Evolutionary conservation across 1,140 invertebrate species (phyloP).

Genomic region (Pachyrhynchus sulphureomaculatus): DNA sequence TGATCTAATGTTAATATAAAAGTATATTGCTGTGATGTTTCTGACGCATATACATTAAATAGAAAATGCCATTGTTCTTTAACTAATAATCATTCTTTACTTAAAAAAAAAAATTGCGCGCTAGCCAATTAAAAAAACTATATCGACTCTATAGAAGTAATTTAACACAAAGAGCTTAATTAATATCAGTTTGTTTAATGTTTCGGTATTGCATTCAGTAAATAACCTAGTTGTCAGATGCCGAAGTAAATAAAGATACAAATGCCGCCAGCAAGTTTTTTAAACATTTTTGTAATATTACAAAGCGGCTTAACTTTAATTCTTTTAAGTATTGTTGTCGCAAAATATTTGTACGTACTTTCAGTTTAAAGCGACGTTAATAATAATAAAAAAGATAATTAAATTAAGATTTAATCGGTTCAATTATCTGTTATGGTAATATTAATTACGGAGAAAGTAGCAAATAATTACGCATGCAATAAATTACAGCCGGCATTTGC

Average conservation of each 20-base stretch:
- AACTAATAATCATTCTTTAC: slow-evolving; percentile 15
- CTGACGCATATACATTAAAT: no score
- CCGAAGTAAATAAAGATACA: slow-evolving; percentile 30
- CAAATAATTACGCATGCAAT: slow-evolving; percentile 7
- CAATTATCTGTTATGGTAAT: slow-evolving; percentile 9
- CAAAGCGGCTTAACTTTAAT: slow-evolving; percentile 18
- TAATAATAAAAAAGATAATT: slow-evolving; percentile 10
- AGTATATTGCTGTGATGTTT: no score
- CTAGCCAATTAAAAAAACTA: slow-evolving; percentile 11
- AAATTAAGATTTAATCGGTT: slow-evolving; percentile 12
- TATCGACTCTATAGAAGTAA: slow-evolving; percentile 17
- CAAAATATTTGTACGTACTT: slow-evolving; percentile 4
- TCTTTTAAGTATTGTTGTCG: slow-evolving; percentile 10
- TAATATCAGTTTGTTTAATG: slow-evolving; percentile 29
- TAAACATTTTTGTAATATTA: slow-evolving; percentile 14
- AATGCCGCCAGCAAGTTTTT: slow-evolving; percentile 18
- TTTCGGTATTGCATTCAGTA: slow-evolving; percentile 27
- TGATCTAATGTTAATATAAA: no score
- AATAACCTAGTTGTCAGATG: slow-evolving; percentile 37
- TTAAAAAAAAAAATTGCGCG: not conserved
- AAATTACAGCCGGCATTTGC: slow-evolving; percentile 9
- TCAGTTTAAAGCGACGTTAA: not conserved
- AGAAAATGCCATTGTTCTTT: no score
- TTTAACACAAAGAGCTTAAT: slow-evolving; percentile 29
- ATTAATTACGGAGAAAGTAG: slow-evolving; percentile 20